Evolutionary conservation across 2,113 vertebrate genomes (phyloP).

Genomic region (Myotis brandtii): DNA sequence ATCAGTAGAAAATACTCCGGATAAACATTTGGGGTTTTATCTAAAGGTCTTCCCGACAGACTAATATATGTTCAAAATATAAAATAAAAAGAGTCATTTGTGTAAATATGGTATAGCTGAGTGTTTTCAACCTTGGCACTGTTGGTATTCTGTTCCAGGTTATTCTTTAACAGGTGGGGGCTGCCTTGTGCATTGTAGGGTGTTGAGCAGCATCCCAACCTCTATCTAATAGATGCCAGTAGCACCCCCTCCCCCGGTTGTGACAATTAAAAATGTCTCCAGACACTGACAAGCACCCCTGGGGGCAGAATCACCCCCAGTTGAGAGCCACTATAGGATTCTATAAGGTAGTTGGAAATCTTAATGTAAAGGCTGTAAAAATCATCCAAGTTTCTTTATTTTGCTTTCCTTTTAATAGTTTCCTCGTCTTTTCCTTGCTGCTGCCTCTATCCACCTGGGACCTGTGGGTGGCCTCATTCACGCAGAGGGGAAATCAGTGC

Average conservation of each 20-base stretch:
- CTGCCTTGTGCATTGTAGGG: not conserved
- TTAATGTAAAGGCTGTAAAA: slow-evolving; percentile 6
- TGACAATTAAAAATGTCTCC: not conserved
- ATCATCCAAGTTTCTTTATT: not conserved
- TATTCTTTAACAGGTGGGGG: not conserved
- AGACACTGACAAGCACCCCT: not conserved
- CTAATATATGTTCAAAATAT: not conserved
- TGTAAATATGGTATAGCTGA: not conserved
- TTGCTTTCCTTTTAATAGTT: not conserved
- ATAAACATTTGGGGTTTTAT: not conserved
- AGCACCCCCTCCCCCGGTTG: not conserved
- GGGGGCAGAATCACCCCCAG: not conserved
- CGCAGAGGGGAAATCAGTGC: not conserved
- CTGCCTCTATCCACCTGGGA: not conserved
- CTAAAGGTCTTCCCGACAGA: slow-evolving; percentile 21
- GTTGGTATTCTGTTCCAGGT: not conserved
- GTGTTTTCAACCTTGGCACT: not conserved
- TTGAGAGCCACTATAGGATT: not conserved
- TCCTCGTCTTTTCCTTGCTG: not conserved
- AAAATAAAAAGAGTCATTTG: slow-evolving; percentile 5
- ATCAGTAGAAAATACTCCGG: slow-evolving; percentile 2
- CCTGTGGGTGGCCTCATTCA: not conserved
- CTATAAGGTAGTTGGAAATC: not conserved
- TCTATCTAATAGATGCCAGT: not conserved
- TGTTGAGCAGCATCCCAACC: not conserved